These are phyloP conservation scores for Lanius collurio DNA, from an alignment of 2,113 vertebrate genomes.

Conservation along the genomic window DNA sequence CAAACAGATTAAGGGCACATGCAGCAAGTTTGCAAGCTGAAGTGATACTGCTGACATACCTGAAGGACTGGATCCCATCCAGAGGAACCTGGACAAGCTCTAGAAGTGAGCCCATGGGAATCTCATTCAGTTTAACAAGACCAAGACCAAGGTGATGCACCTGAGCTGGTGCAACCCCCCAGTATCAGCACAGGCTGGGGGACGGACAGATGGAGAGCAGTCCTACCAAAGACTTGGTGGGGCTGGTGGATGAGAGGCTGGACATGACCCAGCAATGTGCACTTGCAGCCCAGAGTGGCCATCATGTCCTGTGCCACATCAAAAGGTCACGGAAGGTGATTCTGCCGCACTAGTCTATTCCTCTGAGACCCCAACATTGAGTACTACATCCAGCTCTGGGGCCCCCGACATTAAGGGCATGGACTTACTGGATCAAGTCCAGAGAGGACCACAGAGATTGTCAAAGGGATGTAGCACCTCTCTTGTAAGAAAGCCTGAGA, in stretches of 20 bases:
- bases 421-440: not conserved
- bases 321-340: not conserved
- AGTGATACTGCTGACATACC: not conserved
- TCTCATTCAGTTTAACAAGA: not conserved
- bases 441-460: not conserved
- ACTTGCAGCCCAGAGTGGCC: too few species aligned
- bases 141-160: not conserved
- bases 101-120: not conserved
- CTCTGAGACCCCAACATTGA: not conserved
- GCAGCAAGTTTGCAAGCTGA: not conserved
- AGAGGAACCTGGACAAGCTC: not conserved
- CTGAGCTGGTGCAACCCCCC: not conserved
- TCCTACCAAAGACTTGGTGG: too few species aligned
- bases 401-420: too few species aligned
- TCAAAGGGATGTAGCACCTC: not conserved
- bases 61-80: not conserved
- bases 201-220: not conserved
- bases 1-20: not conserved
- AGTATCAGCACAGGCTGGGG: not conserved
- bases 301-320: fast-evolving
- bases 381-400: not conserved
- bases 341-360: not conserved
- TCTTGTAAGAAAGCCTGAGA: not conserved
- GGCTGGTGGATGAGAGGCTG: not conserved
- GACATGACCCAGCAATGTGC: not conserved